Conservation (phyloP, 2,113 vertebrate genomes). For the Zosterops borbonicus region DNA sequence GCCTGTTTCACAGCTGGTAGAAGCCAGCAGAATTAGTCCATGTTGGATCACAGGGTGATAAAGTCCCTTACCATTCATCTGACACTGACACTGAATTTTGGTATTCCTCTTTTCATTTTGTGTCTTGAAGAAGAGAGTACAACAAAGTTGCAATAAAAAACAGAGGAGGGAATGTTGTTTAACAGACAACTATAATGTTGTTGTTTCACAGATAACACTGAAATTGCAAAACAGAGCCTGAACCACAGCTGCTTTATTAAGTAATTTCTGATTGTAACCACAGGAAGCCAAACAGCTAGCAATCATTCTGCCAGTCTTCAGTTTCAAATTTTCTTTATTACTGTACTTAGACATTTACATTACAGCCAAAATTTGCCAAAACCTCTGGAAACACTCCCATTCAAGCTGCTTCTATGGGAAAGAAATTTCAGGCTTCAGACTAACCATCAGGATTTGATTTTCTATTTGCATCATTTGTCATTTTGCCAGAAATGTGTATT, state of each 20-base stretch:
- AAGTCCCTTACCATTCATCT: background rate
- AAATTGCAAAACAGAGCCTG: background rate
- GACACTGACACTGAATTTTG: background rate
- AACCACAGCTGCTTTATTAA: constrained; percentile 14
- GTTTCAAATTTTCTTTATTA: constrained; percentile 45
- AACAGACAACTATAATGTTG: background rate
- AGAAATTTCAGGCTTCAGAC: constrained; percentile 1
- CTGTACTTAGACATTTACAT: constrained; percentile 14
- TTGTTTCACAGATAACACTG: background rate
- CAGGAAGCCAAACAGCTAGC: constrained; percentile 13
- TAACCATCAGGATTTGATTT: constrained; percentile 31
- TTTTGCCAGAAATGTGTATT: background rate
- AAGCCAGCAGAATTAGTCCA: background rate
- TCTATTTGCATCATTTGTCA: background rate
- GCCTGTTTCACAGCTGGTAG: background rate
- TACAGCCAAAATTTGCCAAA: constrained; percentile 37
- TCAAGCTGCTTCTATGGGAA: constrained; percentile 1
- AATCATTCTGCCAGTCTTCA: background rate
- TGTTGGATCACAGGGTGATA: background rate
- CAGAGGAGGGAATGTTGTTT: background rate
- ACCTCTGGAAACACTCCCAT: background rate
- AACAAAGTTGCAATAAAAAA: background rate
- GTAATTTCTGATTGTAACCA: background rate
- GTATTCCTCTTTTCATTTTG: background rate
- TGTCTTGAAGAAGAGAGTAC: background rate